Evolutionary conservation across 2,113 vertebrate genomes (phyloP).

Genomic region (Pituophis catenifer): DNA sequence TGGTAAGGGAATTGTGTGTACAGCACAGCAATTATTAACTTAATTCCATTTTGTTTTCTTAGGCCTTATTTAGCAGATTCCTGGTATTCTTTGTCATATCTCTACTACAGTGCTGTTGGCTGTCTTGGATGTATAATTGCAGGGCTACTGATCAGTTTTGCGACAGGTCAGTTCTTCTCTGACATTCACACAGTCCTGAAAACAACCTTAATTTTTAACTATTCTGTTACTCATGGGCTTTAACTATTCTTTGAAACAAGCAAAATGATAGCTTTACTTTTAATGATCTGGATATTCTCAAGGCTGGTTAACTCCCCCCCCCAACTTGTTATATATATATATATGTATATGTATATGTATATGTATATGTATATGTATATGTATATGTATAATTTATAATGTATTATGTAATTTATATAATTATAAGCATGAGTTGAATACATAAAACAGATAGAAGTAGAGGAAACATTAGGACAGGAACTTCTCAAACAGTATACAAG

Average conservation of each 20-base stretch:
- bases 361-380: too few species aligned
- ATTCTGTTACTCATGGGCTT: background rate
- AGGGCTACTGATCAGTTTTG: conserved; percentile 75
- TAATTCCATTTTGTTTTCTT: conserved; percentile 16
- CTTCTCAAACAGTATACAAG: background rate
- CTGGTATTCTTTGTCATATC: conserved; percentile 84
- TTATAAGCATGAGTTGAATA: too few species aligned
- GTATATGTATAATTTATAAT: too few species aligned
- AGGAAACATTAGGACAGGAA: too few species aligned
- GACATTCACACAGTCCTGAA: background rate
- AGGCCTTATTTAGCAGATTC: conserved; percentile 75
- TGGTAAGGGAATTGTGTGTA: background rate
- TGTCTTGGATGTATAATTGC: conserved; percentile 67
- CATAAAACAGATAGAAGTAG: too few species aligned
- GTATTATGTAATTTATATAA: too few species aligned
- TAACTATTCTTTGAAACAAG: background rate
- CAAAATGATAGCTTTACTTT: background rate
- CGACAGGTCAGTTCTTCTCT: conserved; percentile 71
- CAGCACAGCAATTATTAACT: background rate
- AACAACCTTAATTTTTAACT: background rate
- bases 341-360: too few species aligned
- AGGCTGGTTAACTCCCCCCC: background rate
- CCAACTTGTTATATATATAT: too few species aligned
- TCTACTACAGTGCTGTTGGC: conserved; percentile 80
- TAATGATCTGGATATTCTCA: background rate